A percentile compares a stretch with the other conserved stretches of the same genome.
Conservation (phyloP, 2,113 vertebrate species). For the Vulpes lagopus region DNA sequence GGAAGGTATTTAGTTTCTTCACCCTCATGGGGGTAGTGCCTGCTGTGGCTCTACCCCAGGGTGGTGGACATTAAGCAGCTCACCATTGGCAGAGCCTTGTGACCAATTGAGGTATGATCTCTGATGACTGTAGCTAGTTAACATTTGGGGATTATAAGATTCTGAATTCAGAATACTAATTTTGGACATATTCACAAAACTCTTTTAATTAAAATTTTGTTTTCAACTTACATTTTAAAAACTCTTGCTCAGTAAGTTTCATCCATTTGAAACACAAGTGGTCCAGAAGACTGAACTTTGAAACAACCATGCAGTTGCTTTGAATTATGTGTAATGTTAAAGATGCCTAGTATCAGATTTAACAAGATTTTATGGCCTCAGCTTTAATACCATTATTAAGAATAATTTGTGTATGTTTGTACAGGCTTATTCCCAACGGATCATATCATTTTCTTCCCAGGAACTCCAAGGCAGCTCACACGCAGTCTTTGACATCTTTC, state of each 20-base stretch:
- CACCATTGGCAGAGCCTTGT: not conserved
- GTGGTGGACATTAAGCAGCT: not conserved
- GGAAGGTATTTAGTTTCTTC: not conserved
- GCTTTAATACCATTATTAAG: slow-evolving; percentile 36
- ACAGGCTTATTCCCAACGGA: slow-evolving; percentile 5
- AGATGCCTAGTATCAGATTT: slow-evolving; percentile 41
- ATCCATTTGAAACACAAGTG: slow-evolving; percentile 5
- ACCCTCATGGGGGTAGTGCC: not conserved
- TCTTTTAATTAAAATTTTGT: not conserved
- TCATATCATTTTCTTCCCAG: slow-evolving; percentile 30
- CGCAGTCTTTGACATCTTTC: not conserved
- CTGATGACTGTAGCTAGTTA: not conserved
- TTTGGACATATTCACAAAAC: not conserved
- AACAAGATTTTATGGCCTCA: slow-evolving; percentile 30
- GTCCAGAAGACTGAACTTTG: slow-evolving; percentile 25
- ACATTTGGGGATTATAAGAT: not conserved
- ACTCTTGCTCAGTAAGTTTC: not conserved
- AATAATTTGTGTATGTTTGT: slow-evolving; percentile 57
- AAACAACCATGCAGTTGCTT: slow-evolving; percentile 54
- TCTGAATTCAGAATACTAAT: not conserved
- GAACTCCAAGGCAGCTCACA: not conserved
- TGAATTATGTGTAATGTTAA: slow-evolving; percentile 39
- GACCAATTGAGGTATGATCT: not conserved
- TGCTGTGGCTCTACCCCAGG: not conserved
- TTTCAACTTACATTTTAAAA: not conserved